A percentile compares a stretch with the other conserved stretches of the same genome.
These are phyloP conservation scores for Perizoma affinitatum DNA, from an alignment of 2,888 invertebrate genomes.

Conservation along the genomic window DNA sequence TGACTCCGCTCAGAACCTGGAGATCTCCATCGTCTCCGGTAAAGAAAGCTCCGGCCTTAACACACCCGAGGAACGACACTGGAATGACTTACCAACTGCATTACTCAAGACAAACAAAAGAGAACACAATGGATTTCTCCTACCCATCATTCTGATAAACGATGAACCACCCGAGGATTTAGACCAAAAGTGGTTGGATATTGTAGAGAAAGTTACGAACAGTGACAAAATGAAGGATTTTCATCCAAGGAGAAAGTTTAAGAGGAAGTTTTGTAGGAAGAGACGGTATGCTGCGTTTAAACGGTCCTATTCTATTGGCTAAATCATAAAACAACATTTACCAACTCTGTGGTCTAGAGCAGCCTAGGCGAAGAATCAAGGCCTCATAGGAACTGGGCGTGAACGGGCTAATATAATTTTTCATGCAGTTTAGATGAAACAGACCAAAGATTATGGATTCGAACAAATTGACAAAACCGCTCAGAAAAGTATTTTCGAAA, in stretches of 20 bases:
- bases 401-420: neutral
- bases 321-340: neutral
- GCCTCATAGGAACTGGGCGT: neutral
- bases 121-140: slow-evolving; percentile 45
- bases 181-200: slow-evolving; percentile 67
- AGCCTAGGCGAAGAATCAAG: neutral
- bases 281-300: slow-evolving; percentile 68
- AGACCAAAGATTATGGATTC: too few species aligned
- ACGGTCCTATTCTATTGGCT: slow-evolving; percentile 74
- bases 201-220: slow-evolving; percentile 58
- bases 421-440: too few species aligned
- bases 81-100: slow-evolving; percentile 54
- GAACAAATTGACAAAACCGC: too few species aligned
- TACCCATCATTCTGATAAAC: slow-evolving; percentile 74
- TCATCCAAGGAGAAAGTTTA: slow-evolving; percentile 62
- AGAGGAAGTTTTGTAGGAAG: slow-evolving; percentile 69
- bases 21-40: slow-evolving; percentile 57
- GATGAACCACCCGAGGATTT: slow-evolving; percentile 73
- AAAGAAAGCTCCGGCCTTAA: slow-evolving; percentile 56
- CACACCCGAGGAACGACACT: slow-evolving; percentile 55
- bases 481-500: too few species aligned
- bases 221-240: slow-evolving; percentile 66
- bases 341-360: neutral
- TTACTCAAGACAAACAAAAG: slow-evolving; percentile 51
- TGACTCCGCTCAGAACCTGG: slow-evolving; percentile 57